These are phyloP conservation scores for Tribolium castaneum DNA, from an alignment of 1,140 invertebrate genomes.

Conservation along the genomic window DNA sequence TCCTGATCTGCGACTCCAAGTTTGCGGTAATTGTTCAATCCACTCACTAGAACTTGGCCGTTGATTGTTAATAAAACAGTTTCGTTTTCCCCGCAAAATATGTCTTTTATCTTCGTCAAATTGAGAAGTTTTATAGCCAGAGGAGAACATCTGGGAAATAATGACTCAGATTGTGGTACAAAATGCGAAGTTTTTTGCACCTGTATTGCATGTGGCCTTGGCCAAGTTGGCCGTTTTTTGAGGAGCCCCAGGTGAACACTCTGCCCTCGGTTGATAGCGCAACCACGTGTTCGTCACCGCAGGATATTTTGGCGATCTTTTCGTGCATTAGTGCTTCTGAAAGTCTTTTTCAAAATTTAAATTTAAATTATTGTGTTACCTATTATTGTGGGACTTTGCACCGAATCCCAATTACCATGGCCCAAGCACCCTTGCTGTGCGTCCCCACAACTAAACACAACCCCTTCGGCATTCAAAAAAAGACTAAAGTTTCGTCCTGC, in stretches of 20 bases:
- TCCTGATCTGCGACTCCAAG: conserved; percentile 70
- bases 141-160: conserved; percentile 64
- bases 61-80: conserved; percentile 75
- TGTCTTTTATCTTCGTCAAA: conserved; percentile 64
- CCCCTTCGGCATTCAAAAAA: conserved; percentile 77
- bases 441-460: conserved; percentile 79
- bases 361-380: too few relatives aligned
- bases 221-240: conserved; percentile 73
- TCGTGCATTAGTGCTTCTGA: background rate
- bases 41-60: conserved; percentile 75
- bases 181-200: conserved; percentile 47
- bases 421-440: conserved; percentile 74
- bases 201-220: conserved; percentile 71
- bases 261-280: conserved; percentile 72
- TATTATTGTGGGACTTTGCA: conserved; percentile 73
- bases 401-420: conserved; percentile 73
- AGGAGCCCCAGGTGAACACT: conserved; percentile 78
- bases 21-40: conserved; percentile 77
- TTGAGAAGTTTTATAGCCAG: conserved; percentile 66
- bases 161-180: conserved; percentile 17
- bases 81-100: conserved; percentile 74
- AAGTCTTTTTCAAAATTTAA: background rate
- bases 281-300: conserved; percentile 76
- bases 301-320: conserved; percentile 66
- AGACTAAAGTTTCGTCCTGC: conserved; percentile 73